phyloP scores from a whole-genome alignment of 2,797 vertebrate species.

The Falco columbarius region DNA sequence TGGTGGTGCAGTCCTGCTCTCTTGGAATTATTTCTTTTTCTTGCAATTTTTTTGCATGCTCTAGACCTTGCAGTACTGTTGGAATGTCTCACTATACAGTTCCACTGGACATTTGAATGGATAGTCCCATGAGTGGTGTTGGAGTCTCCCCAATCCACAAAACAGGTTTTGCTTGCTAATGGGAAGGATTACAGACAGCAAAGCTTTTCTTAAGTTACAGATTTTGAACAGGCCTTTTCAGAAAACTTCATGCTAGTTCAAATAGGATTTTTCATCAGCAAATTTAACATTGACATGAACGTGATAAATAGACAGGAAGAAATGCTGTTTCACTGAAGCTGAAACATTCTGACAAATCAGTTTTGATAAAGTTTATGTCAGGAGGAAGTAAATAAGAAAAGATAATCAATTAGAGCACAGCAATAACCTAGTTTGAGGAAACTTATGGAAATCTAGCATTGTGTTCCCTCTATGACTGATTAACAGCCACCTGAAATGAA shows the following conservation, averaged over 20 bases:
- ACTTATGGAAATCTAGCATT: not conserved
- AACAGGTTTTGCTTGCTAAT: not conserved
- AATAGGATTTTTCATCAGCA: constrained; percentile 17
- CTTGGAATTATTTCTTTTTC: not conserved
- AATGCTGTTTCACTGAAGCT: not conserved
- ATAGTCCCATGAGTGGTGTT: not conserved
- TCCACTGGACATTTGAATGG: not conserved
- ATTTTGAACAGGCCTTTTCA: not conserved
- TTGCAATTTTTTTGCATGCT: not conserved
- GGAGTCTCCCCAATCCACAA: not conserved
- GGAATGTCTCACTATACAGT: not conserved
- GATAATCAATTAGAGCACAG: not conserved
- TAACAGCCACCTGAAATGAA: not conserved
- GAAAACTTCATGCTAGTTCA: not conserved
- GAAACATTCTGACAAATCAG: not conserved
- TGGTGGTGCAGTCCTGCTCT: not conserved
- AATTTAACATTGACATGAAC: not conserved
- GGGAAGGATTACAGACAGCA: not conserved
- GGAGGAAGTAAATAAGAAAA: not conserved
- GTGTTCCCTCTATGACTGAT: not conserved
- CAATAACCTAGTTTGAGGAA: not conserved
- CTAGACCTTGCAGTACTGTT: not conserved
- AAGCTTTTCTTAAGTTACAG: not conserved
- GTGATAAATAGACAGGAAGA: constrained; percentile 21
- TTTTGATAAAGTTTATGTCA: not conserved